Base-by-base conservation (phyloP, 2,797 vertebrate species). In the Catharus ustulatus region DNA sequence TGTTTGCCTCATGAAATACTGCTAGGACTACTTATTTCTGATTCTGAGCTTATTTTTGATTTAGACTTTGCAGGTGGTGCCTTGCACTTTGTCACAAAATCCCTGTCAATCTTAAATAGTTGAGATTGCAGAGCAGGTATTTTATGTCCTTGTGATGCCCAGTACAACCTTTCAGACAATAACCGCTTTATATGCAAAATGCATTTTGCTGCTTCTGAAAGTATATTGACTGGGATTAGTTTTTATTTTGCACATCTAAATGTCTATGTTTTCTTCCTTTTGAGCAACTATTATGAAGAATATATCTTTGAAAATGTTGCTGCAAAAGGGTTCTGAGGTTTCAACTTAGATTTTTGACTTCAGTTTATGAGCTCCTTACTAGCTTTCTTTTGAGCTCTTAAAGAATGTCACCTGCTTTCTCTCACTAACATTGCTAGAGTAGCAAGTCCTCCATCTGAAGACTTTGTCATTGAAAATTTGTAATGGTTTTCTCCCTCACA, bases 341-440 rank as follows among this genome's bases (percentile, higher is more conserved):
- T 87, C n/a, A 18, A 18, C 45, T 79, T 67, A 20, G 24, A 51
- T 84, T 89, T 93, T 83, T 89, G 1, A 71, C 55, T 52, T 82
- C 40, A 18, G 19, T 87, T 92, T 88, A 54, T 1, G 4, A 30
- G 17, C 8, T 88, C 17, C n/a, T 78, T 71, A 51, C 38, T 43
- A 42, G 58, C 30, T 85, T 89, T 43, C 24, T 81, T 67, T 75
- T 58, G 62, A 94, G 66, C 62, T 74, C n/a, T 79, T 84, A 52
- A 89, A 73, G 80, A 93, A 91, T 84, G 67, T 87, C 86, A 84
- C 80, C 77, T 93, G 77, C 93, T 78, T 68, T 78, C 42, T 91
- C 78, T 82, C 87, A 67, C 42, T 72, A 43, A 66, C 74, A 45
- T 48, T 72, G 85, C 54, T 86, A 34, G 58, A 58, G 69, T 86